Conservation (phyloP, 92 coral and sea anemone genomes). For the Parazoanthus darwini region DNA sequence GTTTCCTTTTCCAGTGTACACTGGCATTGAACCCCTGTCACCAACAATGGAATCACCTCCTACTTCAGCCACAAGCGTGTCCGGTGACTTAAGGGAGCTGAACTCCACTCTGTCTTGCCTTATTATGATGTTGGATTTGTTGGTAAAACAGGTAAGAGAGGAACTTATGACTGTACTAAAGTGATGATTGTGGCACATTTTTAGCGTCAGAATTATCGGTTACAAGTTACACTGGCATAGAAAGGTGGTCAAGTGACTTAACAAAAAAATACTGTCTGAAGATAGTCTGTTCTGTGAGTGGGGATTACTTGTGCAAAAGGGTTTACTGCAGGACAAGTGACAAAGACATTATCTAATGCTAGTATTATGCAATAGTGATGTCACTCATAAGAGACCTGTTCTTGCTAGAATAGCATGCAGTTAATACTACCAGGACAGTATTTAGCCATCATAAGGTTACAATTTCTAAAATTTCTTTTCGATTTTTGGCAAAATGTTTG, state of each 20-base stretch:
- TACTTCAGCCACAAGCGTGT: constrained; percentile 68
- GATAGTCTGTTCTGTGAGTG: no score
- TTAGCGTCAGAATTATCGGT: no score
- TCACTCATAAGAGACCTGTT: background rate
- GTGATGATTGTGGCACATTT: no score
- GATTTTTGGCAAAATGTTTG: no score
- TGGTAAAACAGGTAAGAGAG: constrained; percentile 90
- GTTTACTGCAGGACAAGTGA: background rate
- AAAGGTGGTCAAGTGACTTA: no score
- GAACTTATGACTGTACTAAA: background rate
- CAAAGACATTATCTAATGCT: no score
- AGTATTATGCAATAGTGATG: background rate
- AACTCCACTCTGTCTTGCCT: constrained; percentile 89
- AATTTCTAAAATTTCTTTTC: no score
- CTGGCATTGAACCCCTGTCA: constrained; percentile 48
- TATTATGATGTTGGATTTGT: constrained; percentile 90
- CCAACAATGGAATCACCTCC: constrained; percentile 58
- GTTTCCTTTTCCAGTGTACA: constrained; percentile 75
- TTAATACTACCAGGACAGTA: no score
- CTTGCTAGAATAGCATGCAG: background rate
- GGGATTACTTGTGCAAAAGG: no score
- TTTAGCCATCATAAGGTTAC: no score
- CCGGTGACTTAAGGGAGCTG: constrained; percentile 66
- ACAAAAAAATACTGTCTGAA: no score
- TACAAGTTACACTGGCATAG: no score